Evolutionary conservation across 1,140 invertebrate species (phyloP), one percentile per base, ranked within the genome.

Genomic region (Diabrotica undecimpunctata): DNA sequence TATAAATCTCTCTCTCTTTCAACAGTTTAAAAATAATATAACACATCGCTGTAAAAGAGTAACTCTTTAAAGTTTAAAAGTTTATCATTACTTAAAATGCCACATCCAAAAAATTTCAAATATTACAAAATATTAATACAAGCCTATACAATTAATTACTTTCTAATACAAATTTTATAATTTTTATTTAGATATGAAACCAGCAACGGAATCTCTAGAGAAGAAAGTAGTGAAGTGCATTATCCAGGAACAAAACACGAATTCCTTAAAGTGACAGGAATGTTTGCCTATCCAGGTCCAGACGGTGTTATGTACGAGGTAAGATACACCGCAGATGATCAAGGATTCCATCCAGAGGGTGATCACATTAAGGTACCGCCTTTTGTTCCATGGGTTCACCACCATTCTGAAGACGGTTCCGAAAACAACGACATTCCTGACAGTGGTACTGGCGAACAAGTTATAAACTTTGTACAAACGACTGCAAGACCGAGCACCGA

Each of bases 181-280:
- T 25, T 14, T 64, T 38, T 60, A 60, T 74, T 79, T 63, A 87
- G 83, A 13, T 89, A 84, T 73, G 87, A 90, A 71, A 87, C 88
- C 6, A 88, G 82, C 13, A 86, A 91, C 71, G 89, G 88, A 8
- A 85, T 86, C 11, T 77, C 81, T 2, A 82, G 82, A 10, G 78
- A 86, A 70, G 88, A 90, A 74, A 79, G 82, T 64, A 89, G 84
- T 0, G 78, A 83, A 60, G 78, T 86, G 58, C 84, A 83, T 68
- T 84, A 86, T 67, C 71, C 77, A 11, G 82, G 83, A 68, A 80
- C 83, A 36, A 78, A 86, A 14, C 39, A 66, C 13, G 60, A 61
- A n/a, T 68, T 67, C 6, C 65, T 72, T 8, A 60, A 68, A 55
- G 61, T 68, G 5, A 35, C 53, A 12, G 85, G 85, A 50, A 83